Conservation (phyloP, 2,113 vertebrate genomes). For the Cochlearius cochlearius region DNA sequence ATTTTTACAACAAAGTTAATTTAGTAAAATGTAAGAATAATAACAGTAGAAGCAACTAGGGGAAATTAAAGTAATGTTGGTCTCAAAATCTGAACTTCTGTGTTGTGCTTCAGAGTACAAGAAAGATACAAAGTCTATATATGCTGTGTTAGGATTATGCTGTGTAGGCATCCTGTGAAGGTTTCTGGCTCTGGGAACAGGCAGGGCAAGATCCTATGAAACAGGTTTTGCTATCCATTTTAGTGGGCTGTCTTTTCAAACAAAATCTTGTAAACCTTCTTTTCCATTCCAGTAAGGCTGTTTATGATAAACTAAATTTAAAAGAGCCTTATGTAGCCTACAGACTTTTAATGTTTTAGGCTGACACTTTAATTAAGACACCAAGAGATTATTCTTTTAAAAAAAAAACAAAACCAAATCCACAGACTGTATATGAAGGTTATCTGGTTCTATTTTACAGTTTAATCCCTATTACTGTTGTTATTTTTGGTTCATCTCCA, state of each 20-base stretch:
- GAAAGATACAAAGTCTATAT: not conserved
- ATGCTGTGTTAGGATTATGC: not conserved
- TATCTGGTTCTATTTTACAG: not conserved
- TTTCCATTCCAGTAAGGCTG: not conserved
- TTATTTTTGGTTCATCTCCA: slow-evolving; percentile 24
- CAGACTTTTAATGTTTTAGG: not conserved
- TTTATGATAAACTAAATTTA: not conserved
- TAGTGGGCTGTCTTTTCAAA: not conserved
- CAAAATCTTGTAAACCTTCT: not conserved
- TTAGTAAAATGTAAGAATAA: not conserved
- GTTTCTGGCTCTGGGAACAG: not conserved
- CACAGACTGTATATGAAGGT: not conserved
- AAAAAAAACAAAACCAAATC: not conserved
- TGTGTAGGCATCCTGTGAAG: not conserved
- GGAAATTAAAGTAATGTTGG: not conserved
- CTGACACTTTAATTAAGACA: not conserved
- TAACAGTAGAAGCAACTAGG: not conserved
- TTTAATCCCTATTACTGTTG: not conserved
- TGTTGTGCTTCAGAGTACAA: not conserved
- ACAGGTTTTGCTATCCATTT: not conserved
- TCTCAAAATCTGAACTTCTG: not conserved
- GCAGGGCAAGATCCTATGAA: not conserved
- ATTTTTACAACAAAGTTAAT: not conserved
- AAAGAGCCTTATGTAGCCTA: not conserved
- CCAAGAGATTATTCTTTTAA: not conserved